Evolutionary conservation across 2,888 invertebrate genomes (phyloP), one percentile per base, ranked within the genome.

Genomic region (Pherbina coryleti): DNA sequence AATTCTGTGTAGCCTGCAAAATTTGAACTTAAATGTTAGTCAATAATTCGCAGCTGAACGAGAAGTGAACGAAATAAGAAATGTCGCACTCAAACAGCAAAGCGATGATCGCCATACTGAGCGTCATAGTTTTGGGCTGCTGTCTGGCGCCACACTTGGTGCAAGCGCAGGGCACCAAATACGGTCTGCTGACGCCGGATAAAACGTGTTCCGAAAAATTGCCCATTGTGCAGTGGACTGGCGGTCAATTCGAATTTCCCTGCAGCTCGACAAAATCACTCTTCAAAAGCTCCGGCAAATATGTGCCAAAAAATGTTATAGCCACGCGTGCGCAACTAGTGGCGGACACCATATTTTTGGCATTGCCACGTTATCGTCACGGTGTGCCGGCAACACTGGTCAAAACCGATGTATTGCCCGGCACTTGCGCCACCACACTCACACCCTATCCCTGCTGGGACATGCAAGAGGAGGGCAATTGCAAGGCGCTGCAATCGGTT

Each of bases 351-450:
- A 91, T 91, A 0, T 91, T 91, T 81, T 75, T 93, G 28, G 93
- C 92, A 0, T 82, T 93, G 81, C 93, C 93, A 0, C 90, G 93
- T 3, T 90, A 89, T 86, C 93, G 92, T 80, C 90, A 91, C 11
- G 94, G 94, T 2, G 92, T 94, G 0, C 91, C 94, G 0, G 92
- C 93, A 17, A 94, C 94, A 0, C 88, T 95, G 25, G 94, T 93
- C 76, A 91, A 90, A 78, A 88, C 92, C 1, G 88, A 89, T 0
- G 84, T 92, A 44, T 90, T 90, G 78, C 87, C 89, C 2, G 90
- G 91, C 51, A 84, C 71, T n/a, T 92, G 91, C 79, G 88, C 90
- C 11, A 90, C 91, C 0, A 87, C 88, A 0, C 87, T 93, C 11
- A 85, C 89, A 80, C 93, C 95, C 0, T 95, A 84, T 91, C 90